Evolutionary conservation across 2,888 invertebrate genomes (phyloP), one percentile per base, ranked within the genome.

Genomic region (Hyppa rectilinea): DNA sequence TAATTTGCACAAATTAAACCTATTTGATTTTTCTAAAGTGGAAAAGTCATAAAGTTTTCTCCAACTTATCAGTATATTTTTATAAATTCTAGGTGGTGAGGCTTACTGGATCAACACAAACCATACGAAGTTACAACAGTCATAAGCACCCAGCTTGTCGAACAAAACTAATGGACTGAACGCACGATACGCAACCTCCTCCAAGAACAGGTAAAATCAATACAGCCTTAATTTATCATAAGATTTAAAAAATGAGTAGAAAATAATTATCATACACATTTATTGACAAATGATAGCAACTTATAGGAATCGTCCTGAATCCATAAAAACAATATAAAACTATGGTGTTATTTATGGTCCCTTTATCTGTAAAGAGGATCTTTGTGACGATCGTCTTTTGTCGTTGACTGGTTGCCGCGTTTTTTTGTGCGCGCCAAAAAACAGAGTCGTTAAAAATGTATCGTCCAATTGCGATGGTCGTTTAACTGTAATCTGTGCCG

Each of bases 281-380:
- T 73, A 81, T 80, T 82, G 80, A 85, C 86, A 85, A 85, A 85
- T 85, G 82, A 85, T 82, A 61, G 75, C 70, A 80, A 77, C 78
- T 65, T 80, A 77, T 56, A 77, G 67, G 81, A 75, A 85, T 85
- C 74, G 77, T 75, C 58, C 67, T 79, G 59, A 69, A 73, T 64
- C 70, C 75, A 82, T 75, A 84, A 84, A 84, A 83, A 83, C 81
- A 79, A 78, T 85, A 85, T 83, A 90, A 91, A 92, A 90, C 89
- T 88, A 91, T 92, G 85, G 92, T 93, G 94, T 94, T 95, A 95
- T 95, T 95, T 95, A 96, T 94, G 88, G 89, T 87, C 87, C 74
- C 84, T 91, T 92, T 94, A 94, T 94, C 94, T 90, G 80, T 76
- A 86, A 89, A 84, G 83, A 87, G 83, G 85, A 92, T 92, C 92